Evolutionary conservation across 2,797 vertebrate species (phyloP).

Genomic region (Gallinago nigripennis): DNA sequence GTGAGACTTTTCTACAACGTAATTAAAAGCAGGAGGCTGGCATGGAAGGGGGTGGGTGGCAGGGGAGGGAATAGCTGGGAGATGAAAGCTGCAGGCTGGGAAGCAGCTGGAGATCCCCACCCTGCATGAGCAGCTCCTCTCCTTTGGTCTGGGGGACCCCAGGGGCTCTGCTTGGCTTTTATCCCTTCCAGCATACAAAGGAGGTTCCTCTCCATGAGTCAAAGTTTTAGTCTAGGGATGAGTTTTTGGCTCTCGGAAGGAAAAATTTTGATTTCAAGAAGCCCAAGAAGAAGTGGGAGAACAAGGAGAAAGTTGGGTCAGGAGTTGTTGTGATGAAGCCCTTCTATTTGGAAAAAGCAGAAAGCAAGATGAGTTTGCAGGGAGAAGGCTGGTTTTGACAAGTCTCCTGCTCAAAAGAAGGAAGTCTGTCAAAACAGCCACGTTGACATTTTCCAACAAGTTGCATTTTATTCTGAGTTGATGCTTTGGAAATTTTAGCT

Average conservation of each 20-base stretch:
- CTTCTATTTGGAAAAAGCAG: background rate
- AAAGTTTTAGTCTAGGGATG: background rate
- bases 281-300: background rate
- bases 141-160: background rate
- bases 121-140: background rate
- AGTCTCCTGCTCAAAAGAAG: background rate
- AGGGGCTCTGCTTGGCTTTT: background rate
- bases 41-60: background rate
- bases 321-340: background rate
- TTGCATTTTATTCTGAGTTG: background rate
- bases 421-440: conserved; percentile 49
- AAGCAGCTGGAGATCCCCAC: background rate
- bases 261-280: background rate
- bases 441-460: conserved; percentile 53
- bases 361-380: background rate
- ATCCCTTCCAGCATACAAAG: background rate
- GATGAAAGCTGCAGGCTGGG: background rate
- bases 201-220: background rate
- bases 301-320: background rate
- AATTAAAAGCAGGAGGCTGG: conserved; percentile 72
- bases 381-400: conserved; percentile 23
- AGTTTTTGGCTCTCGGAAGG: background rate
- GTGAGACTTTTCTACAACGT: conserved; percentile 71
- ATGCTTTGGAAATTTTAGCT: conserved; percentile 38
- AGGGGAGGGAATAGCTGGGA: background rate